Evolutionary conservation across 2,888 invertebrate genomes (phyloP).

Genomic region (Dusona sp.): DNA sequence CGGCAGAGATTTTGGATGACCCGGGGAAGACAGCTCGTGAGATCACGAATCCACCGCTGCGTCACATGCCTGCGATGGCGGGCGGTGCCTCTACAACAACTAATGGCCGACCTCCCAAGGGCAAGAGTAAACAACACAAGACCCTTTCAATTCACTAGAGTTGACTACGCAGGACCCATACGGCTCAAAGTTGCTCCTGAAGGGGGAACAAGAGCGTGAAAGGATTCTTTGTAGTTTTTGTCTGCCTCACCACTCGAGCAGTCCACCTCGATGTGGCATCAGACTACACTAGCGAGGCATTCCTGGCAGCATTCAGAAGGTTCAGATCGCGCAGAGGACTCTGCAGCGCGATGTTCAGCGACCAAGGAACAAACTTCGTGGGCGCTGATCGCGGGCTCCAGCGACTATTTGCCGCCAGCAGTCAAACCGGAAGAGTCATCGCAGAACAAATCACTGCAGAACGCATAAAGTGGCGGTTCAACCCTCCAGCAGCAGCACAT

Average conservation of each 20-base stretch:
- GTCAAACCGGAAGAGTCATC: too few species aligned
- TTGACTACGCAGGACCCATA: slow-evolving; percentile 60
- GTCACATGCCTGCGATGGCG: slow-evolving; percentile 16
- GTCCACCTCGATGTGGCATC: not conserved
- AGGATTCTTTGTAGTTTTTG: not conserved
- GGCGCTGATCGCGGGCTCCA: slow-evolving; percentile 22
- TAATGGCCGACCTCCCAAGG: slow-evolving; percentile 49
- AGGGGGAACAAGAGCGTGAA: slow-evolving; percentile 19
- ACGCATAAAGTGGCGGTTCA: slow-evolving; percentile 71
- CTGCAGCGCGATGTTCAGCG: not conserved
- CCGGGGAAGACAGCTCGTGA: slow-evolving; percentile 32
- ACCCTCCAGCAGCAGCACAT: slow-evolving; percentile 74
- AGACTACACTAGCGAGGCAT: not conserved
- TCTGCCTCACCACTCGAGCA: not conserved
- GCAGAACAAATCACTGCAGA: too few species aligned
- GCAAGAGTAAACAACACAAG: slow-evolving; percentile 21
- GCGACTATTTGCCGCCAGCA: not conserved
- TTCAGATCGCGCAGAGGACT: not conserved
- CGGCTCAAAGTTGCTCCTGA: slow-evolving; percentile 29
- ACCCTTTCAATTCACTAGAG: slow-evolving; percentile 47
- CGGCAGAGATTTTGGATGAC: slow-evolving; percentile 58
- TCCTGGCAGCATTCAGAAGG: not conserved
- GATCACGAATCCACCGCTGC: slow-evolving; percentile 17
- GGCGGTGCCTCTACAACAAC: slow-evolving; percentile 66
- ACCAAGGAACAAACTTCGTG: slow-evolving; percentile 2